These are phyloP conservation scores for Coremacera marginata DNA, from an alignment of 2,888 invertebrate species.

Conservation along the genomic window DNA sequence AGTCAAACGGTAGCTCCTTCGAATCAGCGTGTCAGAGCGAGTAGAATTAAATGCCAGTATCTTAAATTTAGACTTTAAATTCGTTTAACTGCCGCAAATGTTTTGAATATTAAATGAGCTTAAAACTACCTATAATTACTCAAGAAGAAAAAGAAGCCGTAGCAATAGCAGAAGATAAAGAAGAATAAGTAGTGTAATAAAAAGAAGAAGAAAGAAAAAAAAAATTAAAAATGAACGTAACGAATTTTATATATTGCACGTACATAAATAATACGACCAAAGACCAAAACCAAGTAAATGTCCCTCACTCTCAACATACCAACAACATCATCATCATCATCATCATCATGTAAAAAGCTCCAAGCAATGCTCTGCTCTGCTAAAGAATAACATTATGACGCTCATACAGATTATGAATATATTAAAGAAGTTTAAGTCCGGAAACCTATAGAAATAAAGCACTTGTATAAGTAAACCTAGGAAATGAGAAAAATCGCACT, in stretches of 20 bases:
- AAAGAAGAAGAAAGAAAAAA: background rate
- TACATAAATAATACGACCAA: constrained; percentile 21
- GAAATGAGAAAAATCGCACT: background rate
- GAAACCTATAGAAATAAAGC: background rate
- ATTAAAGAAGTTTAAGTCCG: constrained; percentile 51
- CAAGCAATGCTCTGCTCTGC: constrained; percentile 13
- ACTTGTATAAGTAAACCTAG: background rate
- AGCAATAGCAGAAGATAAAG: too few relatives aligned
- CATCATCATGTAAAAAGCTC: constrained; percentile 40
- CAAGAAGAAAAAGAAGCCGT: background rate
- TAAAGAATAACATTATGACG: background rate
- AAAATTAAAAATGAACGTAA: constrained; percentile 45
- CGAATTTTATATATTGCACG: constrained; percentile 44
- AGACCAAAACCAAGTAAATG: background rate
- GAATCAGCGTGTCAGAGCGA: background rate
- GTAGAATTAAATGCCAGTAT: background rate
- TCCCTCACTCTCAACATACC: background rate
- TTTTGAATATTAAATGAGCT: constrained; percentile 61
- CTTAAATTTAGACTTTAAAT: constrained; percentile 59
- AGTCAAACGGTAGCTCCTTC: background rate
- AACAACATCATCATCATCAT: too few relatives aligned
- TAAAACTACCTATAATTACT: constrained; percentile 41
- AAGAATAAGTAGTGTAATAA: background rate
- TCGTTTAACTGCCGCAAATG: constrained; percentile 64
- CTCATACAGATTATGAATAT: constrained; percentile 59